Evolutionary conservation across 37 sponge, comb jelly and placozoan genomes (phyloP).

Genomic region (Crambe crambe): DNA sequence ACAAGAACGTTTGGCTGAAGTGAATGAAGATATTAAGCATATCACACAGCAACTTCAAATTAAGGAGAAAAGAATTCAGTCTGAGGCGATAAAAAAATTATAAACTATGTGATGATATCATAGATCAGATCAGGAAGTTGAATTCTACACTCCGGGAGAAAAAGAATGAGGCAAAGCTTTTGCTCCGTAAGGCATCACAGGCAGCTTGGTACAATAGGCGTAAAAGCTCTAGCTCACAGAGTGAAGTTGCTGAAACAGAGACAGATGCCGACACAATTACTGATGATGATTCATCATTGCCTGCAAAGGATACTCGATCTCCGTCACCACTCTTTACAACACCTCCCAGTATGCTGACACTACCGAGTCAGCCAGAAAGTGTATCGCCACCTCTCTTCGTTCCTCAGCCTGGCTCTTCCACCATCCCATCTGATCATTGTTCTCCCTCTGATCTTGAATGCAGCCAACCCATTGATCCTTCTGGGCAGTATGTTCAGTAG

Average conservation of each 20-base stretch:
- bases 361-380: too few species aligned
- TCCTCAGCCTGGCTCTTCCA: neutral
- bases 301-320: neutral
- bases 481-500: neutral
- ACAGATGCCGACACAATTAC: neutral
- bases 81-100: neutral
- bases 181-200: neutral
- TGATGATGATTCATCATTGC: neutral
- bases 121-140: neutral
- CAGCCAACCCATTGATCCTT: neutral
- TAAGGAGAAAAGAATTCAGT: neutral
- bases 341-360: neutral
- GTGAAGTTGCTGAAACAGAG: neutral
- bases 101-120: conserved; percentile 1
- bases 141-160: too few species aligned
- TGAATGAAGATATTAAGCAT: neutral
- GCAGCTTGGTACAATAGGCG: neutral
- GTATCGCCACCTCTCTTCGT: neutral
- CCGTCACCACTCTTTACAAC: neutral
- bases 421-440: neutral
- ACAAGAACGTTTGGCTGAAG: neutral
- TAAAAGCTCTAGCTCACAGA: neutral
- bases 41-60: neutral
- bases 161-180: conserved; percentile 1
- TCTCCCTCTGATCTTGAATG: too few species aligned